Percentiles rank a stretch among this genome's conserved stretches.
Evolutionary conservation across 2,797 vertebrate genomes (phyloP).

Genomic region (Anolis apletophallus): DNA sequence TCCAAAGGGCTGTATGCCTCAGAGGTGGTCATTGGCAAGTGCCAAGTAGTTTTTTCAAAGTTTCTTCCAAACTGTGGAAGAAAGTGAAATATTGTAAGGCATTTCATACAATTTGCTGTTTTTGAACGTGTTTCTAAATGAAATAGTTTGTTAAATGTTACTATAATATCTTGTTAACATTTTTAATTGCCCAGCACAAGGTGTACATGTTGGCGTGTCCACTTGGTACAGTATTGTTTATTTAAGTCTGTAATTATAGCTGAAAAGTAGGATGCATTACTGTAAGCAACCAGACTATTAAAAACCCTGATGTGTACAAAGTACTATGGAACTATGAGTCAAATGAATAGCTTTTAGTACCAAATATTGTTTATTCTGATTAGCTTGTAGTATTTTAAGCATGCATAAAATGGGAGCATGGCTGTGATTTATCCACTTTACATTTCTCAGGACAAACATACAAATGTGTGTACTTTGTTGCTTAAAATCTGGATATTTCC

Average conservation of each 20-base stretch:
- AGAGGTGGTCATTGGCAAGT: background rate
- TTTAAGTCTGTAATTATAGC: background rate
- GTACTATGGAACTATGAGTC: no score
- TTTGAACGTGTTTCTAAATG: background rate
- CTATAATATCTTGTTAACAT: background rate
- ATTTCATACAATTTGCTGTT: background rate
- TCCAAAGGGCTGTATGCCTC: background rate
- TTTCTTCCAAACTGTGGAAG: no score
- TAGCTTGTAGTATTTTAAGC: no score
- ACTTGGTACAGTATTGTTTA: background rate
- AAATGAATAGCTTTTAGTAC: background rate
- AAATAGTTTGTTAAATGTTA: background rate
- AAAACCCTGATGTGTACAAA: background rate
- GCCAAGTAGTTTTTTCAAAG: background rate
- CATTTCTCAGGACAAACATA: no score
- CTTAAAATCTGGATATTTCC: no score
- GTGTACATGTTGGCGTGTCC: background rate
- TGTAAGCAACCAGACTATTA: background rate
- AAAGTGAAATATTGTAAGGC: background rate
- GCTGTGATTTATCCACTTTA: background rate
- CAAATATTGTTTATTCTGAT: no score
- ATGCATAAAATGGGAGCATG: background rate
- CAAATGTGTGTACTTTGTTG: no score
- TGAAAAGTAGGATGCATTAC: background rate
- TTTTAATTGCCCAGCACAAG: constrained; percentile 1